phyloP scores from a whole-genome alignment of 1,140 invertebrate genomes.

The Brachionus angularis region DNA sequence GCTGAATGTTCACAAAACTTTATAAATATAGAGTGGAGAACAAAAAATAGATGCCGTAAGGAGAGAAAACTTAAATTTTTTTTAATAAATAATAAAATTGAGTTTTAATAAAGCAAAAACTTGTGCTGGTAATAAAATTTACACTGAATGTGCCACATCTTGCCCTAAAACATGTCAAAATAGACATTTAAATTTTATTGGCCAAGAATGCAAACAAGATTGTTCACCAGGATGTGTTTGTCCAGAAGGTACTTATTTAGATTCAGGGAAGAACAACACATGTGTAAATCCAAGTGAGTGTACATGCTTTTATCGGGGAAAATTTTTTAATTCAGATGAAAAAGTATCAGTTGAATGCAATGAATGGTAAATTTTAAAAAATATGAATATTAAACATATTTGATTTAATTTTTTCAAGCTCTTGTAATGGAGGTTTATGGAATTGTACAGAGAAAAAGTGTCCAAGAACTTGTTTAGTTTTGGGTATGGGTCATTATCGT shows the following conservation, averaged over 20 bases:
- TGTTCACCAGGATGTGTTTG: constrained; percentile 48
- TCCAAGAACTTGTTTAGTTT: constrained; percentile 63
- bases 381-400: no score
- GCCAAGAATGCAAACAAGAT: constrained; percentile 44
- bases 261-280: constrained; percentile 40
- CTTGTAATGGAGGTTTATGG: constrained; percentile 50
- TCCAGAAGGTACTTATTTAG: constrained; percentile 31
- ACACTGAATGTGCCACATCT: constrained; percentile 68
- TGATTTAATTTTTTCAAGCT: constrained; percentile 47
- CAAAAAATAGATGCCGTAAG: constrained; percentile 71
- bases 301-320: constrained; percentile 46
- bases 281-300: constrained; percentile 46
- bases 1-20: constrained; percentile 69
- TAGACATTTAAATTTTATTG: not conserved
- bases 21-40: constrained; percentile 68
- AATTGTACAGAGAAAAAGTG: constrained; percentile 53
- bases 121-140: constrained; percentile 64
- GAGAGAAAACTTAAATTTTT: constrained; percentile 46
- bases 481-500: constrained; percentile 55
- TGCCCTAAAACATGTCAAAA: constrained; percentile 69
- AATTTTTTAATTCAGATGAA: constrained; percentile 36
- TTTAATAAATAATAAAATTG: constrained; percentile 35
- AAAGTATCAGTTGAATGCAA: constrained; percentile 46
- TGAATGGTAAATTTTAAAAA: constrained; percentile 46
- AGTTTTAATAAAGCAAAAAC: constrained; percentile 41